A percentile compares a stretch with the other conserved stretches of the same genome.
Evolutionary conservation across 2,888 invertebrate genomes (phyloP).

Genomic region (Oegoconia quadripuncta): DNA sequence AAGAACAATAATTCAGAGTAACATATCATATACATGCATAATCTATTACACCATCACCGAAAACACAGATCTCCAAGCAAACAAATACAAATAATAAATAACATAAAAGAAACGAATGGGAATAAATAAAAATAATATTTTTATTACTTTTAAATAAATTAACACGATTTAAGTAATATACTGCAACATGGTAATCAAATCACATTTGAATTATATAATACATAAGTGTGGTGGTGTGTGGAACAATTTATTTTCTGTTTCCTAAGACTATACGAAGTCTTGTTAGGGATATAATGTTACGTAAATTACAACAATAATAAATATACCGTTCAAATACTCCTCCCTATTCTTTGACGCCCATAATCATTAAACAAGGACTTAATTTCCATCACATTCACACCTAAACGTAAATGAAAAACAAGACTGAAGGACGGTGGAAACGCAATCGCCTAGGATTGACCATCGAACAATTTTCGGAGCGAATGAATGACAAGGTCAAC

Average conservation of each 20-base stretch:
- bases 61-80: not conserved
- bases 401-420: too few species aligned
- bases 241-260: constrained; percentile 28
- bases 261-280: constrained; percentile 26
- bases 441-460: too few species aligned
- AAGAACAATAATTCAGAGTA: not conserved
- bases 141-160: constrained; percentile 56
- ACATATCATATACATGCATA: not conserved
- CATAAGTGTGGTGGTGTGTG: constrained; percentile 33
- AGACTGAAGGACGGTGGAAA: too few species aligned
- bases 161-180: constrained; percentile 41
- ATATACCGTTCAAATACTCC: not conserved
- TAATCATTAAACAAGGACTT: not conserved
- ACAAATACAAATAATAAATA: not conserved
- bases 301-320: not conserved
- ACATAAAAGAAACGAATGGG: constrained; percentile 8
- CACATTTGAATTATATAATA: constrained; percentile 30
- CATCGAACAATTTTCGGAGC: too few species aligned
- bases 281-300: constrained; percentile 5
- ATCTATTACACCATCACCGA: not conserved
- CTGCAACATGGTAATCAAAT: constrained; percentile 45
- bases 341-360: not conserved
- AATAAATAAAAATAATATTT: constrained; percentile 41
- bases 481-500: too few species aligned
- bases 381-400: not conserved